Conservation (phyloP, 2,888 invertebrate genomes). For the Stictocephala bisonia region DNA sequence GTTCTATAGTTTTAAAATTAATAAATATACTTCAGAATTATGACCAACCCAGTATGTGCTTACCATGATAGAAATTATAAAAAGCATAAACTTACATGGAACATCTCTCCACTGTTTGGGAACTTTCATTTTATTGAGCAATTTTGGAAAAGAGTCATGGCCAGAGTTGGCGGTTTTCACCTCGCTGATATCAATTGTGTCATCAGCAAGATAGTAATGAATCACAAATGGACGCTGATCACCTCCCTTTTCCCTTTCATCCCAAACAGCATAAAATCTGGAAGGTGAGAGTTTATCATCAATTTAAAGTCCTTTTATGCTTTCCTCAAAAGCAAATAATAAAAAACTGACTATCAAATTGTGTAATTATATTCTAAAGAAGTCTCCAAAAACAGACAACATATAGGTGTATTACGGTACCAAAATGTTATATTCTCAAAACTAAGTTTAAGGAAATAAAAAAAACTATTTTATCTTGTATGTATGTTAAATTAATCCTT, state of each 20-base stretch:
- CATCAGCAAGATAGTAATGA: conserved; percentile 83
- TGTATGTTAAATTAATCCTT: too few species aligned
- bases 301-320: too few species aligned
- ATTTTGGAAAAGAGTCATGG: conserved; percentile 79
- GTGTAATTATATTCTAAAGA: too few species aligned
- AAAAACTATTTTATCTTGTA: too few species aligned
- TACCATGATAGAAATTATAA: not conserved
- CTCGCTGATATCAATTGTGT: conserved; percentile 83
- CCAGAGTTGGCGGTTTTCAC: conserved; percentile 78
- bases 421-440: too few species aligned
- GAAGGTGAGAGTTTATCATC: conserved; percentile 42
- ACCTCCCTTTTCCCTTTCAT: conserved; percentile 72
- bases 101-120: conserved; percentile 78
- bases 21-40: not conserved
- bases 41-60: not conserved
- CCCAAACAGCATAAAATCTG: conserved; percentile 77
- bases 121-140: conserved; percentile 80
- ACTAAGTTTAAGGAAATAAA: too few species aligned
- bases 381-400: too few species aligned
- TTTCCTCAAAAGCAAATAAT: not conserved
- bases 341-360: too few species aligned
- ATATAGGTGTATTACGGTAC: too few species aligned
- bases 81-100: conserved; percentile 64
- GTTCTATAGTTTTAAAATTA: not conserved
- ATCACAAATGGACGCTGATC: conserved; percentile 74